phyloP scores from a whole-genome alignment of 2,113 vertebrate genomes.

The Toxostoma redivivum region DNA sequence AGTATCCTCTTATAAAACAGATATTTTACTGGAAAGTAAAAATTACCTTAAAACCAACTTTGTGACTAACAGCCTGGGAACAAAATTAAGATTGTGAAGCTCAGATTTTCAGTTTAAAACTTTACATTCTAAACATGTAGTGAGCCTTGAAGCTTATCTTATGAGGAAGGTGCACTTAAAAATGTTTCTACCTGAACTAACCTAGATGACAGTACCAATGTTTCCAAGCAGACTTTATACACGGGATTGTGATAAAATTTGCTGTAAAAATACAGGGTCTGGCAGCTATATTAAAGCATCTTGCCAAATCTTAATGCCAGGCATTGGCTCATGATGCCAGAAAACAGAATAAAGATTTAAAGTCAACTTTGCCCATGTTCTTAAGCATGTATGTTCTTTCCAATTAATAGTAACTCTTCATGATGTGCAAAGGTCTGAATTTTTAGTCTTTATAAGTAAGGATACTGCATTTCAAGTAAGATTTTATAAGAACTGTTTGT shows the following conservation, averaged over 20 bases:
- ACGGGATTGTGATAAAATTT: background rate
- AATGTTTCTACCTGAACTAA: background rate
- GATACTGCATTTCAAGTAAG: conserved; percentile 75
- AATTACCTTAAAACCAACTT: background rate
- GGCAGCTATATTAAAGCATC: background rate
- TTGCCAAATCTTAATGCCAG: background rate
- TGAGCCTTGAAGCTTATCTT: background rate
- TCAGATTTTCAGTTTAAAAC: background rate
- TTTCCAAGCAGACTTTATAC: background rate
- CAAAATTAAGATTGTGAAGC: background rate
- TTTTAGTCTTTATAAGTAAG: conserved; percentile 62
- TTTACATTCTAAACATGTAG: background rate
- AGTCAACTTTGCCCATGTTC: background rate
- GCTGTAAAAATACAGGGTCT: background rate
- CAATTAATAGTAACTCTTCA: background rate
- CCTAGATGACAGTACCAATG: background rate
- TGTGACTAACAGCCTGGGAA: background rate
- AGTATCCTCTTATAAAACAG: conserved; percentile 72
- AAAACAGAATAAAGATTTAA: background rate
- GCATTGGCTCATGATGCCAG: background rate
- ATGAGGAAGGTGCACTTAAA: background rate
- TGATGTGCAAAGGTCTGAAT: background rate
- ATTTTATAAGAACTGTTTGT: background rate
- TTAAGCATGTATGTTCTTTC: background rate
- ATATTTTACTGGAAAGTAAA: background rate